A percentile compares a stretch with the other conserved stretches of the same genome.
Evolutionary conservation across 2,888 invertebrate genomes (phyloP).

Genomic region (Imbricaverruca yamaguchii): DNA sequence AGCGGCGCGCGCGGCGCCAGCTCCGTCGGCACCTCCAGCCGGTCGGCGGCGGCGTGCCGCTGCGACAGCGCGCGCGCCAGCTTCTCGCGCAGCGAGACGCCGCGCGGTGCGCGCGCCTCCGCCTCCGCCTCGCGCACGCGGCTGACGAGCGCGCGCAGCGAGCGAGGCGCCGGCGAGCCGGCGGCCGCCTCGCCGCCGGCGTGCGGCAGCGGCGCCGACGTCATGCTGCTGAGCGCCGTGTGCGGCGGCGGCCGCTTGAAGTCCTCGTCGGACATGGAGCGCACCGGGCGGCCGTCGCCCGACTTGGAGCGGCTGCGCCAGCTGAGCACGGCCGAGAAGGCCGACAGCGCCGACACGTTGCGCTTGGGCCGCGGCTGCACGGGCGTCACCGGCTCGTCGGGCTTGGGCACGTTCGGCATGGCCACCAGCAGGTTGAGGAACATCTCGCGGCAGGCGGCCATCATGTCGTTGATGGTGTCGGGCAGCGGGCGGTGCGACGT

Average conservation of each 20-base stretch:
- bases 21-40: background rate
- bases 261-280: constrained; percentile 17
- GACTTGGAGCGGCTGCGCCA: constrained; percentile 1
- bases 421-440: constrained; percentile 21
- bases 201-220: constrained; percentile 1
- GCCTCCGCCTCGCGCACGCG: background rate
- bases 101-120: no score
- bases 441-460: constrained; percentile 20
- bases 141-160: background rate
- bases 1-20: background rate
- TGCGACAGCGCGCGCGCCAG: background rate
- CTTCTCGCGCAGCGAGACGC: background rate
- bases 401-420: constrained; percentile 7
- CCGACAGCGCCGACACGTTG: constrained; percentile 7
- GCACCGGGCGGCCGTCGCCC: background rate
- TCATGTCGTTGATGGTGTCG: constrained; percentile 23
- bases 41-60: background rate
- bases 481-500: constrained; percentile 15
- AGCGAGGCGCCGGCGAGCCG: background rate
- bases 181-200: background rate
- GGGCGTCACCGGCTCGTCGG: background rate
- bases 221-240: background rate
- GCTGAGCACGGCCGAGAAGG: constrained; percentile 4
- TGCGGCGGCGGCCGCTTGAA: constrained; percentile 15
- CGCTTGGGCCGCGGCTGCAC: background rate